A percentile compares a stretch with the other conserved stretches of the same genome.
These are phyloP conservation scores for Odobenus rosmarus DNA, from an alignment of 2,113 vertebrate genomes.

Conservation along the genomic window DNA sequence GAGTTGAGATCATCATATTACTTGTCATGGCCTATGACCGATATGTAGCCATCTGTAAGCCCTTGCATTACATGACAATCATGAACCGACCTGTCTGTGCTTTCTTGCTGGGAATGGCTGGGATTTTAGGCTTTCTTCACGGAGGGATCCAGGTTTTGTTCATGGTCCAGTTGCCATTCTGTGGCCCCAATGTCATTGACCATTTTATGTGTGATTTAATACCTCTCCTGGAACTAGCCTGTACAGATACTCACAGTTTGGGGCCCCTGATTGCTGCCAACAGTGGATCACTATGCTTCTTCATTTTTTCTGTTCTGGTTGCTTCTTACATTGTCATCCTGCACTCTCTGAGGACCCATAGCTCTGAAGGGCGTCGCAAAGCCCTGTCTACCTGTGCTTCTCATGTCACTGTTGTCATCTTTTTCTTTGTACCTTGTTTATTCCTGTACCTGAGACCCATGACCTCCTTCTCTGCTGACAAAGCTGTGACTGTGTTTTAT, in stretches of 20 bases:
- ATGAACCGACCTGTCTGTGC: background rate
- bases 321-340: slow-evolving; percentile 52
- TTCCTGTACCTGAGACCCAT: slow-evolving; percentile 58
- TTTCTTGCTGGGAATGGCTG: background rate
- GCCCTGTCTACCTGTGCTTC: slow-evolving; percentile 63
- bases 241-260: slow-evolving; percentile 17
- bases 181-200: slow-evolving; percentile 56
- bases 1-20: slow-evolving; percentile 42
- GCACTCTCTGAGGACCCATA: background rate
- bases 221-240: slow-evolving; percentile 54
- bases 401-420: slow-evolving; percentile 46
- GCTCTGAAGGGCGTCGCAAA: slow-evolving; percentile 46
- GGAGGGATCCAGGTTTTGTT: slow-evolving; percentile 40
- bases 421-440: slow-evolving; percentile 67
- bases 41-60: slow-evolving; percentile 67
- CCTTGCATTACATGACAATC: slow-evolving; percentile 33
- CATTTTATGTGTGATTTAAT: slow-evolving; percentile 63
- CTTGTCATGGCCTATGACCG: slow-evolving; percentile 58
- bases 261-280: slow-evolving; percentile 54
- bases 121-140: slow-evolving; percentile 19
- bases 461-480: slow-evolving; percentile 36
- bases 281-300: slow-evolving; percentile 41
- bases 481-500: slow-evolving; percentile 61
- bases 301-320: slow-evolving; percentile 41
- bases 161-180: slow-evolving; percentile 48